Evolutionary conservation across 2,797 vertebrate species (phyloP), one percentile per base, ranked within the genome.

Genomic region (Scarus forsteni): DNA sequence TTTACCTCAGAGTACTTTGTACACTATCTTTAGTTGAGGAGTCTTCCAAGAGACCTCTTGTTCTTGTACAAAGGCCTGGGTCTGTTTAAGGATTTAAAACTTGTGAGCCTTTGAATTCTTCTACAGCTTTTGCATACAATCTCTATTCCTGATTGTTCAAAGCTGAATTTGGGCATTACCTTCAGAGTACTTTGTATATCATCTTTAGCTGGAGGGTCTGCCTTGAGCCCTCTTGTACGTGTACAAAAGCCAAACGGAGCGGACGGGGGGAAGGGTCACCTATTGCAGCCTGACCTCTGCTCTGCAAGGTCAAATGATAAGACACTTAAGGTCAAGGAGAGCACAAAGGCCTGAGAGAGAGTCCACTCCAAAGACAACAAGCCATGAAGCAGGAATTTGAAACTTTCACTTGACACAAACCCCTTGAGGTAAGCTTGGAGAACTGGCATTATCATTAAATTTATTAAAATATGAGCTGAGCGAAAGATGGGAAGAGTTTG

Each of bases 291-390:
- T 89, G 92, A 92, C 92, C 91, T 88, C 81, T 91, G 88, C 87
- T 89, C 92, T 62, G 48, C 67, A 5, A 64, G 82, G 85, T 78
- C 89, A 91, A 89, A 90, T 89, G 88, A 90, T 89, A 91, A 89
- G 85, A 90, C 87, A 89, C 87, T 82, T 77, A 73, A 83, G 91
- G 89, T 92, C 92, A 90, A 92, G 87, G 85, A 67, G 86, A 83
- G 83, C 77, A 92, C 87, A 91, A 92, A 70, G 55, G 85, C 56
- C 62, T 3, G 48, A 89, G 86, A 86, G 85, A 81, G 75, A 57
- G 83, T 90, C 89, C 86, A 91, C 92, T 92, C 88, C 72, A 90
- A 81, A 89, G 79, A 88, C 80, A 84, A 85, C 73, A 69, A 76
- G 72, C 66, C 39, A 55, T 67, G 36, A 72, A 73, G 60, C 70